These are phyloP conservation scores for Netelia fuscicornis DNA, from an alignment of 2,888 invertebrate species.

Conservation along the genomic window DNA sequence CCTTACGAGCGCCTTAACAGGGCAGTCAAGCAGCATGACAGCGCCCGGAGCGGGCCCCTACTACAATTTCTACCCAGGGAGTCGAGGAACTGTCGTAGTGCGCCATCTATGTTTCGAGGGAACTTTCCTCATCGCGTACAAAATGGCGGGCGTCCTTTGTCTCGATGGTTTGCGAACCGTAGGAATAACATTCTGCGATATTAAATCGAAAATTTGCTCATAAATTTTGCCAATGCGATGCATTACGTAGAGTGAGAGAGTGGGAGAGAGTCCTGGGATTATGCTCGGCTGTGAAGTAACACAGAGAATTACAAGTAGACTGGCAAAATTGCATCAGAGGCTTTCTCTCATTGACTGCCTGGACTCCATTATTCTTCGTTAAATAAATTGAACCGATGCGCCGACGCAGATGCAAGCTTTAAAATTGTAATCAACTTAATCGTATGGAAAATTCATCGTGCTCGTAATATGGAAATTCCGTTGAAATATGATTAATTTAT, in stretches of 20 bases:
- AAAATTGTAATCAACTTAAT: conserved; percentile 8
- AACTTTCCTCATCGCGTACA: conserved; percentile 17
- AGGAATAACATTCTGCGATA: too few relatives aligned
- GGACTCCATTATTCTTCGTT: conserved; percentile 48
- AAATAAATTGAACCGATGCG: conserved; percentile 38
- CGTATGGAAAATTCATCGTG: neutral
- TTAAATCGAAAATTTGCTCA: too few relatives aligned
- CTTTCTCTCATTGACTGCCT: conserved; percentile 21
- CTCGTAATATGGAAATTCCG: neutral
- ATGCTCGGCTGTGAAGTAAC: neutral
- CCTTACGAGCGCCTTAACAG: too few relatives aligned
- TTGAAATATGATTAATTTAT: too few relatives aligned
- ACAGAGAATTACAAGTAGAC: neutral
- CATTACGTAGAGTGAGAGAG: neutral
- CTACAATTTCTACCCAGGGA: too few relatives aligned
- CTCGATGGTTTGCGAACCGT: too few relatives aligned
- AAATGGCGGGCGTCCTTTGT: too few relatives aligned
- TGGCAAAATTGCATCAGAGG: conserved; percentile 33
- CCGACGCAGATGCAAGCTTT: neutral
- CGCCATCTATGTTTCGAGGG: conserved; percentile 32
- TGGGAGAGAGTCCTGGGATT: conserved; percentile 16
- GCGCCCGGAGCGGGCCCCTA: too few relatives aligned
- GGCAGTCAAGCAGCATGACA: too few relatives aligned
- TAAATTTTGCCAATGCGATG: too few relatives aligned
- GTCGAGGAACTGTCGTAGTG: conserved; percentile 12